Base-by-base conservation (phyloP, 2,888 invertebrate genomes). In the Drosophila bunnanda region DNA sequence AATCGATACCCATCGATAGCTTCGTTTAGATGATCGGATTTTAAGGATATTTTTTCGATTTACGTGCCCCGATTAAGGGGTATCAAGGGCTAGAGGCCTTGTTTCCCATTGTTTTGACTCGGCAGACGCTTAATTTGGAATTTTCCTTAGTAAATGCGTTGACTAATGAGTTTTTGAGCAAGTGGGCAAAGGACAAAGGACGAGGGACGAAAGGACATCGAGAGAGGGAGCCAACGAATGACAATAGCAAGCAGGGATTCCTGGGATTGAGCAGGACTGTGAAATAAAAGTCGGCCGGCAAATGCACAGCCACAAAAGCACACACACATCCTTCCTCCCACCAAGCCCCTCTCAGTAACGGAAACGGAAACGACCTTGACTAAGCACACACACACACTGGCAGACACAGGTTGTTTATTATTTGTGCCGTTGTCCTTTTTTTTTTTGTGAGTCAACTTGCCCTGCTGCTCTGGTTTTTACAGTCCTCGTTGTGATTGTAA, bases 331-430 rank as follows among this genome's bases (percentile, higher is more conserved):
- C 7, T 22, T 2, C 8, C 43, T 8, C 10, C 5, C 34, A 34
- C n/a, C 20, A n/a, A 2, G 15, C 34, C 36, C n/a, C 36, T 22
- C 36, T 44, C 68, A 25, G 25, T 25, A 25, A 25, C 25, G 58
- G 32, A 48, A 52, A 34, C 34, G 50, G 15, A 52, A 73, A 59
- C 78, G 76, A 82, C 86, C 86, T 85, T 85, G 82, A 69, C 64
- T 58, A 71, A 36, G 41, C 59, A 65, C 36, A 58, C 30, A 36
- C 46, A 41, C 46, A 34, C 34, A 66, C 22, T 30, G 20, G 52
- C 44, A 50, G 30, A 67, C 32, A 64, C 38, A 56, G 28, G 60
- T 20, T 60, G 38, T 39, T 30, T 58, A 58, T 58, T 54, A 32
- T 39, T 60, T 32, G 17, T 20, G 34, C 15, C 57, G 53, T 57